Evolutionary conservation across 2,888 invertebrate species (phyloP).

Genomic region (Lepidochrysops patricia): DNA sequence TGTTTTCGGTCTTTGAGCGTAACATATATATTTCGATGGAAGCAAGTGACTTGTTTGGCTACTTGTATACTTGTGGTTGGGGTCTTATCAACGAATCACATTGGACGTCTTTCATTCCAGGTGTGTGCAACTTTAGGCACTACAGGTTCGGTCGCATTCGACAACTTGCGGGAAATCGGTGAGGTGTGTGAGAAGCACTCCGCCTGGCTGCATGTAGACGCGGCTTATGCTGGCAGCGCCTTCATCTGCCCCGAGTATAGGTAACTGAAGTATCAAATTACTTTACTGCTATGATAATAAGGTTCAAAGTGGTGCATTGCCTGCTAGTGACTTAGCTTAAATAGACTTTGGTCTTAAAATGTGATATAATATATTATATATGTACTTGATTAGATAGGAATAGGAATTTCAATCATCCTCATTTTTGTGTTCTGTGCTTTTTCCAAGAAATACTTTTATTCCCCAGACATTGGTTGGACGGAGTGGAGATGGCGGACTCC

Average conservation of each 20-base stretch:
- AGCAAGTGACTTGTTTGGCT: too few relatives aligned
- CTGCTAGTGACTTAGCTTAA: too few relatives aligned
- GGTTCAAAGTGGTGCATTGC: conserved; percentile 10
- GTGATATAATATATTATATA: too few relatives aligned
- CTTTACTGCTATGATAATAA: too few relatives aligned
- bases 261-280: conserved; percentile 34
- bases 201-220: conserved; percentile 97
- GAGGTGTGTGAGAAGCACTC: conserved; percentile 82
- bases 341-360: too few relatives aligned
- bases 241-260: conserved; percentile 96
- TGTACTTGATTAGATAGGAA: too few relatives aligned
- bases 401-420: too few relatives aligned
- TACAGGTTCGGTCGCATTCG: conserved; percentile 97
- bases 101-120: conserved; percentile 68
- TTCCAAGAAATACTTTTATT: too few relatives aligned
- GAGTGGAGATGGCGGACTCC: conserved; percentile 94
- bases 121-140: conserved; percentile 96
- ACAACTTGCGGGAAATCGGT: conserved; percentile 84
- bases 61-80: too few relatives aligned
- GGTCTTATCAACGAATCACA: neutral
- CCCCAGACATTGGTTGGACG: conserved; percentile 88
- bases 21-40: too few relatives aligned
- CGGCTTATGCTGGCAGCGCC: conserved; percentile 97
- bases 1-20: too few relatives aligned
- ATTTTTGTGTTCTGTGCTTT: too few relatives aligned